Evolutionary conservation across 2,113 vertebrate species (phyloP), one percentile per base, ranked within the genome.

Genomic region (Anguilla rostrata): DNA sequence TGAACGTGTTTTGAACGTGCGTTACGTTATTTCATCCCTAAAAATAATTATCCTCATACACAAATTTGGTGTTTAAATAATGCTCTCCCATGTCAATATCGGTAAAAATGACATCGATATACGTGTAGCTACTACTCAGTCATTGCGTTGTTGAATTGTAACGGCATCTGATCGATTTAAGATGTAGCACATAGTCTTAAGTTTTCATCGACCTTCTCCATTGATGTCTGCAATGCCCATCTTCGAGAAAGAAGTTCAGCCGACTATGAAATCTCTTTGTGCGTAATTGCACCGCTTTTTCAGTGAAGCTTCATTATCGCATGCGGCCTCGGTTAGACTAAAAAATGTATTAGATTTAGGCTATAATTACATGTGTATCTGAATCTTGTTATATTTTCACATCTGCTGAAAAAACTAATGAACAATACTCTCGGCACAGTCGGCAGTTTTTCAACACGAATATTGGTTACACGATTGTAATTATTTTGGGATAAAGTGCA

Each of bases 371-470:
- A 18, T 80, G 46, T 57, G 53, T 66, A 63, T 81, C 18, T 87
- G 75, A 82, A 46, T 86, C 39, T 66, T 26, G 75, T 87, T 83
- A 87, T 39, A 81, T 39, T 84, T 84, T 60, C 46, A 6, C 60
- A 11, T 81, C 79, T 78, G 5, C 81, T 90, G 88, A 92, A 88
- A 89, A 92, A 92, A 93, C 88, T 90, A 87, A 86, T 83, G 89
- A 81, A 79, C 83, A 85, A 85, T 49, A 83, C 91, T 88, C 81
- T 89, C 88, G 88, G 90, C 89, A 92, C 91, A 89, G 84, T 86
- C 39, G 41, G 85, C 84, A 84, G 93, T 93, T 93, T 91, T 93
- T 92, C 87, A 92, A 91, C 82, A 85, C 41, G 16, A 88, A 85
- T 88, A 88, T 90, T 88, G 43, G 84, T 57, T 89, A 91, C 90